These are phyloP conservation scores for Hippolais icterina DNA, from an alignment of 2,113 vertebrate species.

Conservation along the genomic window DNA sequence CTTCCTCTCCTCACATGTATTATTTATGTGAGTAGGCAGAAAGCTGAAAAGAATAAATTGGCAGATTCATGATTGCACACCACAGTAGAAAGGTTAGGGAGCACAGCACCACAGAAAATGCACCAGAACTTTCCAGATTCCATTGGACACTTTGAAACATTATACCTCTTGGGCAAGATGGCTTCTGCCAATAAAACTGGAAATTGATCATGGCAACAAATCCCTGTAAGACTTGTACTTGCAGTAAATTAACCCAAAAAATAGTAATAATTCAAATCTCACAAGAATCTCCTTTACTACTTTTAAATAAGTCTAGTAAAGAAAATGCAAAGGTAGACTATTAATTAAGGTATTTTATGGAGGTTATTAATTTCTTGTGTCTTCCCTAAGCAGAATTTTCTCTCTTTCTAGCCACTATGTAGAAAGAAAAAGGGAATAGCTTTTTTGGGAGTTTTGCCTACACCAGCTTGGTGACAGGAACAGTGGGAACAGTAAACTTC, in stretches of 20 bases:
- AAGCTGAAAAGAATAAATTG: constrained; percentile 1
- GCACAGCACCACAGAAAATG: neutral
- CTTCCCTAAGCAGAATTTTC: neutral
- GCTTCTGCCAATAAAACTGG: neutral
- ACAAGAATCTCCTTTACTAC: neutral
- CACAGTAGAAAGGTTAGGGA: neutral
- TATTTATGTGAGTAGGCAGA: neutral
- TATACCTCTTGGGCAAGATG: neutral
- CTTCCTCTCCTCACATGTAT: neutral
- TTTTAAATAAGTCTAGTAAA: neutral
- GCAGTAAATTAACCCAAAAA: neutral
- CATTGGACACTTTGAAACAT: neutral
- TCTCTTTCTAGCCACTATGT: neutral
- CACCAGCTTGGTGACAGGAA: neutral
- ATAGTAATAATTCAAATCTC: neutral
- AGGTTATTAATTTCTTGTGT: neutral
- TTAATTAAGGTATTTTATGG: neutral
- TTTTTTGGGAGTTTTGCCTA: neutral
- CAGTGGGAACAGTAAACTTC: neutral
- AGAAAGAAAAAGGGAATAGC: neutral
- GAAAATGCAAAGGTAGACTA: neutral
- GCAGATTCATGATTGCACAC: neutral
- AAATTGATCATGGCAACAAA: neutral
- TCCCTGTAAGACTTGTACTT: neutral
- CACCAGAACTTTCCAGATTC: neutral